phyloP scores from a whole-genome alignment of 2,797 vertebrate genomes.

The Pampus argenteus region DNA sequence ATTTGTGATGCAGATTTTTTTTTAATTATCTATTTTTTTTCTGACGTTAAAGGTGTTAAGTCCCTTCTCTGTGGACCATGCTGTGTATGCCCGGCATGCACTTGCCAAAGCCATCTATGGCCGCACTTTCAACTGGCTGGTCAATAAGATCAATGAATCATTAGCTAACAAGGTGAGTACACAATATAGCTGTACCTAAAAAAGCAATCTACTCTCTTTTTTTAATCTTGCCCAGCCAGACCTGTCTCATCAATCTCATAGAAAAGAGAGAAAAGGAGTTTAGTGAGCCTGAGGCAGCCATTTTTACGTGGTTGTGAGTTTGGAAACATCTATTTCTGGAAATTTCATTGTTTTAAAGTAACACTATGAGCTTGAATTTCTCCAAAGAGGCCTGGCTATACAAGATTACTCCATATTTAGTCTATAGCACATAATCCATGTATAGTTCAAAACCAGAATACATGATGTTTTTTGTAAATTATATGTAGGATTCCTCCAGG shows the following conservation, averaged over 20 bases:
- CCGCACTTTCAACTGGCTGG: conserved; percentile 94
- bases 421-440: neutral
- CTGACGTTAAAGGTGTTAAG: conserved; percentile 87
- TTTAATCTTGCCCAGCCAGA: neutral
- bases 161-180: conserved; percentile 89
- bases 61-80: conserved; percentile 90
- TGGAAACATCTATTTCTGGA: conserved; percentile 1
- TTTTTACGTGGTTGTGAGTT: neutral
- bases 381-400: neutral
- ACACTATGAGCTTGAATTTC: conserved; percentile 2
- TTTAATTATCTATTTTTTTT: conserved; percentile 13
- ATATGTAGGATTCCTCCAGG: conserved; percentile 88
- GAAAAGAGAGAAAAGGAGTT: neutral
- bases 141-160: conserved; percentile 93
- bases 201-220: conserved; percentile 4
- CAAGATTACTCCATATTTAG: neutral
- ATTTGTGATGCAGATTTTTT: neutral
- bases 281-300: neutral
- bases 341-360: conserved; percentile 7
- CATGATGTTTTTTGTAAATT: conserved; percentile 25
- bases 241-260: neutral
- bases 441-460: neutral
- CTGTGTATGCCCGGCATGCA: conserved; percentile 91
- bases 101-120: conserved; percentile 94
- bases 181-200: neutral